These are phyloP conservation scores for Polypedilum vanderplanki DNA, from an alignment of 1,140 invertebrate species.

Conservation along the genomic window DNA sequence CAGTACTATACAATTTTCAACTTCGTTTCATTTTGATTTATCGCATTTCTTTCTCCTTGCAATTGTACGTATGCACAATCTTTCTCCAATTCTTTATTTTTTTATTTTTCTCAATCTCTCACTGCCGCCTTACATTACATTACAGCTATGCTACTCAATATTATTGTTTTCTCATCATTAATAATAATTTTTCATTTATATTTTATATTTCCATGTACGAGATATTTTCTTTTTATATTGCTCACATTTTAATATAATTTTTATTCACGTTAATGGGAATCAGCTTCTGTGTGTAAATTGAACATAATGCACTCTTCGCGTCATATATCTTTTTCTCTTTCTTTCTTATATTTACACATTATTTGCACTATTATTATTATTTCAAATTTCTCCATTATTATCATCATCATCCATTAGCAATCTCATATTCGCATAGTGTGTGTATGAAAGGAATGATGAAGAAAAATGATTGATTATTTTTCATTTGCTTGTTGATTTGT, in stretches of 20 bases:
- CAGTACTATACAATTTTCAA: conserved; percentile 7
- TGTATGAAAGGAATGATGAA: not conserved
- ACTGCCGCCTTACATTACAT: not conserved
- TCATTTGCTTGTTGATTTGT: not conserved
- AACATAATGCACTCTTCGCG: not conserved
- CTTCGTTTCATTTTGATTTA: conserved; percentile 23
- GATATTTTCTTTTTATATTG: not conserved
- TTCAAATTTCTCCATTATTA: not conserved
- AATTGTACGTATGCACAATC: not conserved
- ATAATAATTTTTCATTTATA: conserved; percentile 26
- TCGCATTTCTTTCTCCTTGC: conserved; percentile 21
- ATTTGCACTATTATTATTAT: not conserved
- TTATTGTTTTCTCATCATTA: conserved; percentile 29
- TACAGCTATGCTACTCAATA: not conserved
- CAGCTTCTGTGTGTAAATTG: conserved; percentile 28
- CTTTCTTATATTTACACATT: not conserved
- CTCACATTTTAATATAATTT: conserved; percentile 17
- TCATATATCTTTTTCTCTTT: conserved; percentile 20
- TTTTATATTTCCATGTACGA: not conserved
- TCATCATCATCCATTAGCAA: too few species aligned
- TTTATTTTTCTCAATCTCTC: too few species aligned
- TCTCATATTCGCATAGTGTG: too few species aligned
- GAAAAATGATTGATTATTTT: not conserved
- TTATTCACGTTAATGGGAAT: conserved; percentile 20
- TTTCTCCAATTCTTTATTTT: not conserved